Base-by-base conservation (phyloP, 37 sponge, comb jelly and placozoan genomes). In the Tethya wilhelma region DNA sequence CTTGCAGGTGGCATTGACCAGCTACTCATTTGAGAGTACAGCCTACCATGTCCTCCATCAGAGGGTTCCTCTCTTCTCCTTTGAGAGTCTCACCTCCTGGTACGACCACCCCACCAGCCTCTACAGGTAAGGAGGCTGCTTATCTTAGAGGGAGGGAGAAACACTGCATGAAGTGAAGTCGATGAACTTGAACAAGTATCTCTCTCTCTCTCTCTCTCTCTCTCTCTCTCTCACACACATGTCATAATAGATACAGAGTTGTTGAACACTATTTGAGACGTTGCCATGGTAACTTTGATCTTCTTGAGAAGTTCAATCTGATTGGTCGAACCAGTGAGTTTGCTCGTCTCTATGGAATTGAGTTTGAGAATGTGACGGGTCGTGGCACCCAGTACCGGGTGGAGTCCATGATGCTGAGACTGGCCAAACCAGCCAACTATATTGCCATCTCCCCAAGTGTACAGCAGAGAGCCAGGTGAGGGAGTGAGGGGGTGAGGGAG, bases 361-460 rank as follows among this genome's bases (percentile, higher is more conserved):
- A 87, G 80, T 98, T 98, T 86, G 88, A 88, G 60, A 82, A 69
- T 72, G 99, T 98, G 2, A 63, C 95, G 45, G 46, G 93, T 19
- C 62, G 99, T 25, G 99, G 99, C 0, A 85, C 96, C 2, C 99
- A 97, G 90, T 98, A 90, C 64, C 78, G 96, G 25, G 99, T 98
- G 28, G 99, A 98, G 83, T 96, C 99, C 44, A 98, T 98, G 96
- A 80, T 98, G 88, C 79, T 93, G 38, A 80, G 99, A 31, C 83
- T 98, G 9, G 90, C 96, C 3, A 96, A 96, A 45, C 85, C 92
- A 30, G 73, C 66, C n/a, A 91, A 96, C 29, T 98, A 81, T 43
- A 78, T 98, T 22, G 89, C 92, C 20, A 85, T 93, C 32, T 93
- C 96, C 17, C 99, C 99, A 49, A 86, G 92, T 46, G 74, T 91